Base-by-base conservation (phyloP, 2,888 invertebrate genomes). In the Odontomyia ornata region DNA sequence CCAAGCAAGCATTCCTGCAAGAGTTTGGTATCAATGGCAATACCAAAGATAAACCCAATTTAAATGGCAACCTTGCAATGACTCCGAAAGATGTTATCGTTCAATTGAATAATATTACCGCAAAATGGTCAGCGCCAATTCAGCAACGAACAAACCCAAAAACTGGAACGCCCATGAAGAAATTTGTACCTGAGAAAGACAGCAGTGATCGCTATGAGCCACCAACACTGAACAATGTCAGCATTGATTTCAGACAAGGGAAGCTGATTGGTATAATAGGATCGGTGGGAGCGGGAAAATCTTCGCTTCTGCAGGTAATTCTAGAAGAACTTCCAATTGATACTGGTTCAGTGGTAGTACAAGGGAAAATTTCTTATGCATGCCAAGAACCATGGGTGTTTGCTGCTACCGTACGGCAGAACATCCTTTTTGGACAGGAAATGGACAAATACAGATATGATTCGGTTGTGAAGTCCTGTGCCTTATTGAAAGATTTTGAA, bases 361-460 rank as follows among this genome's bases (percentile, higher is more conserved):
- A 89, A 72, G 95, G 92, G 1, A 87, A 84, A 46, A 77, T 92
- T 15, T 91, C 93, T 28, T 96, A 95, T 85, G 93, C 94, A 0
- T 89, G 93, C 80, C 95, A 96, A 86, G 94, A 96, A 84, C 91
- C 96, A 7, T 97, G 96, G 96, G 90, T 93, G 0, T 93, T 93
- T 83, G 91, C 91, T 0, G 90, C 91, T 18, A 92, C 93, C 0
- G 89, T 97, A 0, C 88, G 93, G 71, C 94, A 95, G 83, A 97
- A 97, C 86, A 95, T 97, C 81, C 85, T 93, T n/a, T 96, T 97
- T 84, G 96, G 96, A 0, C 86, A 80, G 65, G 79, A 79, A 36
- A 78, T 79, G 72, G 82, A 86, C 64, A 82, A 83, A 77, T 78
- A 82, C 4, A 82, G 83, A 9, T 89, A 88, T 81, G 83, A 83